These are phyloP conservation scores for Zoanthus sociatus DNA, from an alignment of 92 coral and sea anemone genomes.

Conservation along the genomic window DNA sequence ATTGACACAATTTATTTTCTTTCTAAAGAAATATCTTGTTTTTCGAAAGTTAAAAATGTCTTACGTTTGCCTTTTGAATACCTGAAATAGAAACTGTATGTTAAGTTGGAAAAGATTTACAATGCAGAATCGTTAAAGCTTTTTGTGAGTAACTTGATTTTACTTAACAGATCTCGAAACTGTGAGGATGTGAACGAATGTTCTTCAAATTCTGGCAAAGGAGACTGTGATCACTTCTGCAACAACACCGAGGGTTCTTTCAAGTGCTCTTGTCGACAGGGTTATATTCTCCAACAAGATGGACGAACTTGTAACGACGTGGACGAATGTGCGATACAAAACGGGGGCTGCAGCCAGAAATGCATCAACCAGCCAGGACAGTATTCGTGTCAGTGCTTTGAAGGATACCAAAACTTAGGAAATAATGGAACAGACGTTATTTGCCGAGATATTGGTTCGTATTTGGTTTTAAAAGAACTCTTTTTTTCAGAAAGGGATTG, in stretches of 20 bases:
- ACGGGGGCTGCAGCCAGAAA: slow-evolving; percentile 88
- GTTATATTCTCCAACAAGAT: slow-evolving; percentile 74
- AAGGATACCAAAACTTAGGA: slow-evolving; percentile 81
- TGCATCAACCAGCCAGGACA: slow-evolving; percentile 83
- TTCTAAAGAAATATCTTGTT: too few relatives aligned
- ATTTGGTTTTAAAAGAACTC: too few relatives aligned
- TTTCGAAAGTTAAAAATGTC: too few relatives aligned
- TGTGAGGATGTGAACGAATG: slow-evolving; percentile 95
- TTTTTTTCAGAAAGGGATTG: too few relatives aligned
- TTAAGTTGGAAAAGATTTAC: too few relatives aligned
- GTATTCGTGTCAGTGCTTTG: slow-evolving; percentile 81
- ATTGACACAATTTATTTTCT: too few relatives aligned
- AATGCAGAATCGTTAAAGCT: not conserved
- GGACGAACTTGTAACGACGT: slow-evolving; percentile 82
- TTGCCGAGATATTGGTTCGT: slow-evolving; percentile 92
- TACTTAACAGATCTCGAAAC: slow-evolving; percentile 70
- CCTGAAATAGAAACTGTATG: too few relatives aligned
- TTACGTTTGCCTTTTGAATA: too few relatives aligned
- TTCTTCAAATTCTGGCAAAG: slow-evolving; percentile 85
- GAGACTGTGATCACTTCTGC: slow-evolving; percentile 94
- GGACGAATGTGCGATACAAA: slow-evolving; percentile 78
- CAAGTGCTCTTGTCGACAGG: slow-evolving; percentile 88
- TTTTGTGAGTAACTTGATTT: not conserved
- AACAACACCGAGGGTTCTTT: slow-evolving; percentile 90
- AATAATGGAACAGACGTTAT: slow-evolving; percentile 81